These are phyloP conservation scores for Hypocryptadius cinnamomeus DNA, from an alignment of 2,113 vertebrate species.

Conservation along the genomic window DNA sequence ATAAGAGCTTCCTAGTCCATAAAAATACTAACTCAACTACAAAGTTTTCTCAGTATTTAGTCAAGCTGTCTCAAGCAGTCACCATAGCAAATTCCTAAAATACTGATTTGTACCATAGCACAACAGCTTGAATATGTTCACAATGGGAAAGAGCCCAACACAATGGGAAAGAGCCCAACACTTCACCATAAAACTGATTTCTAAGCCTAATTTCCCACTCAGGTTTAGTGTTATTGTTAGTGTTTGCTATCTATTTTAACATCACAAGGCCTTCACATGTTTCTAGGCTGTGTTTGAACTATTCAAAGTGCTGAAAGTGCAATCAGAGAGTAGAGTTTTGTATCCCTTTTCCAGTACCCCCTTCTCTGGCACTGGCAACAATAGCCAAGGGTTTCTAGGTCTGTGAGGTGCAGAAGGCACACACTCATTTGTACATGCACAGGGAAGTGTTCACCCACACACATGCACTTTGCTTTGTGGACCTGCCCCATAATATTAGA, in stretches of 20 bases:
- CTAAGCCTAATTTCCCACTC: not conserved
- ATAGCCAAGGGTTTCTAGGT: not conserved
- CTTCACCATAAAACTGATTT: not conserved
- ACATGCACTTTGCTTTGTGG: not conserved
- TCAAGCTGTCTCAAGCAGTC: slow-evolving; percentile 38
- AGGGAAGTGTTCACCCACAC: not conserved
- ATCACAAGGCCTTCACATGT: not conserved
- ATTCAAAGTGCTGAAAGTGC: slow-evolving; percentile 67
- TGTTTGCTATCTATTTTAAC: not conserved
- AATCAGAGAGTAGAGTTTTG: not conserved
- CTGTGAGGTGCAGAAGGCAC: slow-evolving; percentile 7
- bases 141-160: slow-evolving; percentile 31
- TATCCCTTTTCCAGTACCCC: not conserved
- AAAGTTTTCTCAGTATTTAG: slow-evolving; percentile 53
- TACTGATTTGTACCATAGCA: slow-evolving; percentile 27
- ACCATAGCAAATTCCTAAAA: slow-evolving; percentile 49
- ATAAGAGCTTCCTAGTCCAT: slow-evolving; percentile 60
- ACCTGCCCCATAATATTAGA: not conserved
- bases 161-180: slow-evolving; percentile 29
- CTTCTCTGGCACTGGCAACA: not conserved
- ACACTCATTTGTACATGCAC: not conserved
- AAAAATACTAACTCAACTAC: slow-evolving; percentile 72
- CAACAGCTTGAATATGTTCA: slow-evolving; percentile 25
- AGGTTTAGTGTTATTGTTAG: not conserved
- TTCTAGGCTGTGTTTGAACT: slow-evolving; percentile 5